phyloP scores from a whole-genome alignment of 2,113 vertebrate species.

The Cardinalis cardinalis region DNA sequence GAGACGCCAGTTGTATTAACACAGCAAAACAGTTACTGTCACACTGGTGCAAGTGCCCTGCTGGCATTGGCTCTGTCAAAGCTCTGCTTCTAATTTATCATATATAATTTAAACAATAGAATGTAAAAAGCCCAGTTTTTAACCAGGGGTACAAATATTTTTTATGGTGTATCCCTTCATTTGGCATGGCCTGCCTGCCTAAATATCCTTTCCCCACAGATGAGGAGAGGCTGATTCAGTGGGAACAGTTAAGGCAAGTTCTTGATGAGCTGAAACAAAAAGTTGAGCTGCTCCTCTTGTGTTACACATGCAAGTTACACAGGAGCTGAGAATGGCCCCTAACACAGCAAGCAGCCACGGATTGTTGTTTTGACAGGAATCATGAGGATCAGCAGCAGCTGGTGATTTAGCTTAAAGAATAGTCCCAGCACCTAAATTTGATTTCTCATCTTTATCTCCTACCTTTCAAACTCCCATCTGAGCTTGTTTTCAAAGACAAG shows the following conservation, averaged over 20 bases:
- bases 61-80: background rate
- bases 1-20: background rate
- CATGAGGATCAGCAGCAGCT: background rate
- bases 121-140: background rate
- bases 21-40: background rate
- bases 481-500: background rate
- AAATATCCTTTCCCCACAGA: background rate
- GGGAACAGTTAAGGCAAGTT: background rate
- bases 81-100: background rate
- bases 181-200: background rate
- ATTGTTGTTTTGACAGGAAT: background rate
- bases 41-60: background rate
- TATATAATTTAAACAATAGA: background rate
- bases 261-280: background rate
- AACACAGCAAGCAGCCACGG: background rate
- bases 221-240: background rate
- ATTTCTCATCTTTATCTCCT: background rate
- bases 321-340: background rate
- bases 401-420: background rate
- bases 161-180: background rate
- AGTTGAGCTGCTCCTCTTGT: background rate
- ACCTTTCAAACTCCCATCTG: background rate
- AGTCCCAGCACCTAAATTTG: background rate
- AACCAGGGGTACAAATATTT: background rate
- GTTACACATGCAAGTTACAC: accelerated